A percentile compares a stretch with the other conserved stretches of the same genome.
These are phyloP conservation scores for Tachina fera DNA, from an alignment of 2,888 invertebrate species.

Conservation along the genomic window DNA sequence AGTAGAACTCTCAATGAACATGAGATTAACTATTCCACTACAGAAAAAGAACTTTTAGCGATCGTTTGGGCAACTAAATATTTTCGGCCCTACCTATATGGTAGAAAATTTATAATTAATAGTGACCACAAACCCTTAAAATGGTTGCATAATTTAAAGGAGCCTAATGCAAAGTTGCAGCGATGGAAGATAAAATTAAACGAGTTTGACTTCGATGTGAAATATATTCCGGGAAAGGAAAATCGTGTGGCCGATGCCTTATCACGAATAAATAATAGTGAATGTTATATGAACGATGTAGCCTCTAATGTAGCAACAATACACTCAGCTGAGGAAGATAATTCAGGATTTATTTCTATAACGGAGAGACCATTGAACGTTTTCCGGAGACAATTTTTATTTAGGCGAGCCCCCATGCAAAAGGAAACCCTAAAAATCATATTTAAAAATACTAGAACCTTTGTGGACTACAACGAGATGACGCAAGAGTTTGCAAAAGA, in stretches of 20 bases:
- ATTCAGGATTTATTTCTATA: neutral
- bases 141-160: constrained; percentile 31
- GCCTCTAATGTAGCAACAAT: constrained; percentile 15
- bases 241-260: constrained; percentile 26
- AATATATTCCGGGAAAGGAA: constrained; percentile 42
- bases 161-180: constrained; percentile 28
- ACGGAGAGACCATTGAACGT: constrained; percentile 2
- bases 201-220: constrained; percentile 35
- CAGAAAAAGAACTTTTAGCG: constrained; percentile 39
- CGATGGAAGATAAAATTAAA: constrained; percentile 34
- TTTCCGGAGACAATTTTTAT: constrained; percentile 8
- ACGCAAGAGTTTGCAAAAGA: neutral
- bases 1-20: constrained; percentile 19
- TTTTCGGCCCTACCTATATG: constrained; percentile 31
- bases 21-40: constrained; percentile 19
- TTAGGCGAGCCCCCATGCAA: neutral
- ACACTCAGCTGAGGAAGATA: too few relatives aligned
- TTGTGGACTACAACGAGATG: too few relatives aligned
- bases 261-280: constrained; percentile 8
- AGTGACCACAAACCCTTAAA: constrained; percentile 27
- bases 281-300: constrained; percentile 16
- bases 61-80: constrained; percentile 42
- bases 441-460: too few relatives aligned
- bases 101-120: constrained; percentile 26
- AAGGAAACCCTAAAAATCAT: too few relatives aligned